Conservation (phyloP, 1,140 invertebrate genomes). For the Metopolophium dirhodum region DNA sequence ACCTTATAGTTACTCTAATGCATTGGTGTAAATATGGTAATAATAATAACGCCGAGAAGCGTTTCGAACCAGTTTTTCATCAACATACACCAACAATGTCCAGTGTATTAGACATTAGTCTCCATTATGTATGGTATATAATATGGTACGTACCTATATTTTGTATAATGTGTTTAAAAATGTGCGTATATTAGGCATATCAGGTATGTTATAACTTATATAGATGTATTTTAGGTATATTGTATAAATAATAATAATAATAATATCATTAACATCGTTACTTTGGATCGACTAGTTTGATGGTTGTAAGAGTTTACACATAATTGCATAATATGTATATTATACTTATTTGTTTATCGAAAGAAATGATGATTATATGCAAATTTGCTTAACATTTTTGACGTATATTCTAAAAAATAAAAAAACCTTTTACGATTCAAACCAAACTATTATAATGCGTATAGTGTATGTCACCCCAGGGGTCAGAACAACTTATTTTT, state of each 20-base stretch:
- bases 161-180: neutral
- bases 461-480: neutral
- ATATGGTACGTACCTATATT: neutral
- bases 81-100: neutral
- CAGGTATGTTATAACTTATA: too few species aligned
- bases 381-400: neutral
- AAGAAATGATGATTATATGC: neutral
- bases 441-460: neutral
- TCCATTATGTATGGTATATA: neutral
- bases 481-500: neutral
- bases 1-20: neutral
- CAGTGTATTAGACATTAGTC: neutral
- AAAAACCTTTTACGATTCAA: conserved; percentile 23
- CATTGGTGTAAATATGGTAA: conserved; percentile 7
- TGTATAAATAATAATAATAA: neutral
- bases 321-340: neutral
- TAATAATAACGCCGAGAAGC: neutral
- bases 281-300: neutral
- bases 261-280: neutral
- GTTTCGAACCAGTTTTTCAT: conserved; percentile 9
- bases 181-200: neutral
- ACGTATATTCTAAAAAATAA: neutral
- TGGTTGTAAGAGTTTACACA: neutral
- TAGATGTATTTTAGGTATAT: neutral
- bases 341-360: neutral